Conservation (phyloP, 2,888 invertebrate species). For the Heliconius aoede region DNA sequence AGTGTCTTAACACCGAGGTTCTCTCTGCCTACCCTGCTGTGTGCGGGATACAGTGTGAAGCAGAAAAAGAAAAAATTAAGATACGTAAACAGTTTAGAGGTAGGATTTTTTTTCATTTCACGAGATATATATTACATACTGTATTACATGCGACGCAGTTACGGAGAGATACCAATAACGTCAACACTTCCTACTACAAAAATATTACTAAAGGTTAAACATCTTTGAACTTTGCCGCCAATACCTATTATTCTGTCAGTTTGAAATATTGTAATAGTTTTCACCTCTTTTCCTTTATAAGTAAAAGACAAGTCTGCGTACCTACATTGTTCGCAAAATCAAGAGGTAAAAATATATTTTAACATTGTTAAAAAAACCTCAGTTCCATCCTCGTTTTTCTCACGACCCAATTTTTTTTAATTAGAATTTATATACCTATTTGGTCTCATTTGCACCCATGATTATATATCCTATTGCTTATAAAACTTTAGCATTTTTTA, state of each 20-base stretch:
- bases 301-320: neutral
- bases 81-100: no score
- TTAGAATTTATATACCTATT: neutral
- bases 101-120: no score
- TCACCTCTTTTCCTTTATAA: neutral
- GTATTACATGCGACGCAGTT: no score
- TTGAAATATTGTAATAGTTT: conserved; percentile 13
- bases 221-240: no score
- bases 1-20: no score
- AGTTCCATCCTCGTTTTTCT: neutral
- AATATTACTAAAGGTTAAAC: no score
- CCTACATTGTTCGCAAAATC: neutral
- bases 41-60: no score
- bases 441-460: neutral
- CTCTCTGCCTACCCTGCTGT: no score
- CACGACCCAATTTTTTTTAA: neutral
- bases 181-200: no score
- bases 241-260: neutral
- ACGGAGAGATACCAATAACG: no score
- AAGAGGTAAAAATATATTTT: neutral
- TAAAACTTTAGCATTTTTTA: neutral
- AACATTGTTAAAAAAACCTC: neutral
- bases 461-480: neutral
- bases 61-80: no score
- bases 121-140: no score